phyloP scores from a whole-genome alignment of 2,797 vertebrate genomes.

The Syngnathus rostellatus region DNA sequence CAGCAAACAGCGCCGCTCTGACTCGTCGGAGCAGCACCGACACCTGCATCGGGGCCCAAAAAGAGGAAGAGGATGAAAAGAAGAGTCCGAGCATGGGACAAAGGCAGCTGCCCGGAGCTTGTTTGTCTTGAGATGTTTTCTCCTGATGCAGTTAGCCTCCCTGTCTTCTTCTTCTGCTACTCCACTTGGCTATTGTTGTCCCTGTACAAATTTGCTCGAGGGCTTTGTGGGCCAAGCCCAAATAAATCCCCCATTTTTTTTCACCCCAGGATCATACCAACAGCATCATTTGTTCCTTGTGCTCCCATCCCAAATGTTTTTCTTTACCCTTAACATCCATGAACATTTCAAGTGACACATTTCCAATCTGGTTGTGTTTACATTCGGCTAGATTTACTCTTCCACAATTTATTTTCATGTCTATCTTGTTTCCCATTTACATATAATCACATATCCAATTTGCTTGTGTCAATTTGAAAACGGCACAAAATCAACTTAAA shows the following conservation, averaged over 20 bases:
- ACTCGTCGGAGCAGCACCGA: constrained; percentile 56
- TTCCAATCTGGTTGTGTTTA: too few relatives aligned
- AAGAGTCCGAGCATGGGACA: constrained; percentile 36
- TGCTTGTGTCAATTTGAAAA: too few relatives aligned
- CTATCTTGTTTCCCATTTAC: too few relatives aligned
- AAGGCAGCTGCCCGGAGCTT: constrained; percentile 61
- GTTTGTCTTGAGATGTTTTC: constrained; percentile 3
- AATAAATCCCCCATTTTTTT: constrained; percentile 9
- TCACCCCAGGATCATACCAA: neutral
- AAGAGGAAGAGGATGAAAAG: constrained; percentile 60
- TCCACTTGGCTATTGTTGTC: constrained; percentile 50
- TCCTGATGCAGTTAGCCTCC: constrained; percentile 46
- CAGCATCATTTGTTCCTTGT: neutral
- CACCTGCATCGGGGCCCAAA: constrained; percentile 56
- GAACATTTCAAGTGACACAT: too few relatives aligned
- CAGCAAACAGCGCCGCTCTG: constrained; percentile 52
- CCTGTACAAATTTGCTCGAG: constrained; percentile 67
- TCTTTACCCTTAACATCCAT: too few relatives aligned
- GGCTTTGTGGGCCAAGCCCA: constrained; percentile 47
- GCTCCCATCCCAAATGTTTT: neutral
- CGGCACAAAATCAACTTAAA: too few relatives aligned
- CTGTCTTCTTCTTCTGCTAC: constrained; percentile 48
- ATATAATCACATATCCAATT: too few relatives aligned
- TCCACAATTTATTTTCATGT: too few relatives aligned
- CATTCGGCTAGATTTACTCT: too few relatives aligned